A percentile compares a stretch with the other conserved stretches of the same genome.
phyloP scores from a whole-genome alignment of 2,113 vertebrate species.

The Notarius quadriscutis region DNA sequence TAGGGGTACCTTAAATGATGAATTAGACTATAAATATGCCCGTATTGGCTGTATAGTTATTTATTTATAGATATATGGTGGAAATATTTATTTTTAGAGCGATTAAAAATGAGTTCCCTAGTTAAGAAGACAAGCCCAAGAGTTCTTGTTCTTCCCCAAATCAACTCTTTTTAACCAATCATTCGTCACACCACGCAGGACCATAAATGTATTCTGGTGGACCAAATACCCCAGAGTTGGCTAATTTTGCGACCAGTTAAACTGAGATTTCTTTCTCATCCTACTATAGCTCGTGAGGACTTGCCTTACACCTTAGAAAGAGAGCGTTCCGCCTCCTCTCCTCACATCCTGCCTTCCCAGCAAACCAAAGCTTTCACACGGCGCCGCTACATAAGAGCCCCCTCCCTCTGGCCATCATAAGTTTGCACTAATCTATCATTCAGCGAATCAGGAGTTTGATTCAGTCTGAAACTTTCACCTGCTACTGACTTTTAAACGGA shows the following conservation, averaged over 20 bases:
- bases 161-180: slow-evolving; percentile 30
- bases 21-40: slow-evolving; percentile 46
- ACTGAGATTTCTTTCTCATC: slow-evolving; percentile 40
- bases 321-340: slow-evolving; percentile 39
- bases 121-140: slow-evolving; percentile 28
- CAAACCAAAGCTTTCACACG: slow-evolving; percentile 63
- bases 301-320: slow-evolving; percentile 58
- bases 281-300: slow-evolving; percentile 46
- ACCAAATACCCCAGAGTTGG: slow-evolving; percentile 59
- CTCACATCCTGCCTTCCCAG: slow-evolving; percentile 54
- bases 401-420: slow-evolving; percentile 48
- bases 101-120: slow-evolving; percentile 44
- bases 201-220: slow-evolving; percentile 57
- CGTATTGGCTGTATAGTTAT: slow-evolving; percentile 59
- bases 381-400: slow-evolving; percentile 33
- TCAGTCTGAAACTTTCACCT: slow-evolving; percentile 54
- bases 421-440: slow-evolving; percentile 78
- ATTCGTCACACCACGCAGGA: slow-evolving; percentile 22
- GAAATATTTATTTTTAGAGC: slow-evolving; percentile 59
- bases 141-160: slow-evolving; percentile 35
- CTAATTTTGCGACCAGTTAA: slow-evolving; percentile 45
- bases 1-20: slow-evolving; percentile 43
- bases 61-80: slow-evolving; percentile 71
- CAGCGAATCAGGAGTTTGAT: slow-evolving; percentile 49
- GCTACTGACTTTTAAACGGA: slow-evolving; percentile 59